Evolutionary conservation across 2,113 vertebrate species (phyloP).

Genomic region (Trogon surrucura): DNA sequence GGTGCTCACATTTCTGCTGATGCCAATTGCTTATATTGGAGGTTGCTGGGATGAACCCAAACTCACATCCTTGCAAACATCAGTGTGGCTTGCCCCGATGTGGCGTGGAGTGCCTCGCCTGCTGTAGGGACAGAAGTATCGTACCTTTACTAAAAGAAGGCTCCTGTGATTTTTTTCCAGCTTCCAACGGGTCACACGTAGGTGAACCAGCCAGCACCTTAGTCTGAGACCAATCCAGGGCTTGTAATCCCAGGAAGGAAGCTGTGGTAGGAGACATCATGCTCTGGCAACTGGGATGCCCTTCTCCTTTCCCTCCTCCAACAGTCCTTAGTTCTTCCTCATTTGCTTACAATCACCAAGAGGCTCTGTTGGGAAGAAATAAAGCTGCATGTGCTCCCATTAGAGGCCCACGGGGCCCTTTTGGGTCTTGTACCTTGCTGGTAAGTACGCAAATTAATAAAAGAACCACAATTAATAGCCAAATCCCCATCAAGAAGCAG

Average conservation of each 20-base stretch:
- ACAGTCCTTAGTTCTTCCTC: background rate
- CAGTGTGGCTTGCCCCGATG: rapidly evolving
- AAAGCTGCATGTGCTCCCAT: background rate
- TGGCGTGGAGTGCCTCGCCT: rapidly evolving
- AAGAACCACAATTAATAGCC: slow-evolving; percentile 63
- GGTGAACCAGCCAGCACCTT: background rate
- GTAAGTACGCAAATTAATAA: slow-evolving; percentile 71
- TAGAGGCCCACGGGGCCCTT: background rate
- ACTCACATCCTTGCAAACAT: background rate
- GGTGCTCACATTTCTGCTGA: background rate
- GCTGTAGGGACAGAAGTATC: rapidly evolving
- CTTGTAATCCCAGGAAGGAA: background rate
- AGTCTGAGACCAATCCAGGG: background rate
- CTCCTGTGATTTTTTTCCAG: background rate
- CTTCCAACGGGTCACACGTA: rapidly evolving
- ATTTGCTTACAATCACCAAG: slow-evolving; percentile 56
- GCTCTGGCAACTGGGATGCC: background rate
- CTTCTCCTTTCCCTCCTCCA: background rate
- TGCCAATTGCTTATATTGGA: background rate
- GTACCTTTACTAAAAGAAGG: background rate
- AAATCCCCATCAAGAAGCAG: slow-evolving; percentile 52
- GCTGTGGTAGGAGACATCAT: background rate
- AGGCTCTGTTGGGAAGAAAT: slow-evolving; percentile 31
- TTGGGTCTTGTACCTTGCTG: slow-evolving; percentile 3
- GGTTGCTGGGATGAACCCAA: background rate